Percentiles rank a stretch among this genome's conserved stretches.
phyloP scores from a whole-genome alignment of 2,888 invertebrate species.

The Trissolcus brochymenae region DNA sequence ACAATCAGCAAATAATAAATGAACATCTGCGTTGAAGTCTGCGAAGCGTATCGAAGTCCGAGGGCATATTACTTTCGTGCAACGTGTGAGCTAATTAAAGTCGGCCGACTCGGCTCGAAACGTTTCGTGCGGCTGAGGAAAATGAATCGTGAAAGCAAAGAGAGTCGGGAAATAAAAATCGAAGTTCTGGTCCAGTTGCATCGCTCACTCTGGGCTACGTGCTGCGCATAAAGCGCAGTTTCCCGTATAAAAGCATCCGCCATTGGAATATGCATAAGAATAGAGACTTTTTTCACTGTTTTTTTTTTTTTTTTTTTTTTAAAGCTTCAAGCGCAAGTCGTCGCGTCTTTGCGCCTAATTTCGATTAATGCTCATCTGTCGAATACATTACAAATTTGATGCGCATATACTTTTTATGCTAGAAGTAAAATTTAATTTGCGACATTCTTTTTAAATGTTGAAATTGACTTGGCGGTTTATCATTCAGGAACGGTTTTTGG shows the following conservation, averaged over 20 bases:
- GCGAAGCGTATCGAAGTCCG: neutral
- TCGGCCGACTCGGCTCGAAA: slow-evolving; percentile 35
- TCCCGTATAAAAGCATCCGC: slow-evolving; percentile 52
- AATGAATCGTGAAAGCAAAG: slow-evolving; percentile 54
- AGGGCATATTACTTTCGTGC: slow-evolving; percentile 28
- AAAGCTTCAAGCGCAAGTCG: too few species aligned
- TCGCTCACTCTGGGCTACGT: slow-evolving; percentile 53
- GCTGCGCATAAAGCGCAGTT: slow-evolving; percentile 55
- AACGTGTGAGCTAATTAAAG: slow-evolving; percentile 48
- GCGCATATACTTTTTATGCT: too few species aligned
- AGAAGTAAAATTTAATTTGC: too few species aligned
- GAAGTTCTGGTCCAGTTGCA: slow-evolving; percentile 58
- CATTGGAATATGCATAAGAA: slow-evolving; percentile 55
- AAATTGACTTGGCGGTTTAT: too few species aligned
- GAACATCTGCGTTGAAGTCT: slow-evolving; percentile 9
- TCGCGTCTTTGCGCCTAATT: too few species aligned
- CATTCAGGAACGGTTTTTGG: too few species aligned
- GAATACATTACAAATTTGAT: too few species aligned
- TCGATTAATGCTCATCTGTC: too few species aligned
- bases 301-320: too few species aligned
- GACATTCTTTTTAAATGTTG: too few species aligned
- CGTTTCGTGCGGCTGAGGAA: slow-evolving; percentile 47
- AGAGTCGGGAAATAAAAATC: slow-evolving; percentile 60
- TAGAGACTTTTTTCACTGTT: slow-evolving; percentile 16
- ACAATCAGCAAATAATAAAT: slow-evolving; percentile 18